These are phyloP conservation scores for Neodiprion fabricii DNA, from an alignment of 1,140 invertebrate species.

Conservation along the genomic window DNA sequence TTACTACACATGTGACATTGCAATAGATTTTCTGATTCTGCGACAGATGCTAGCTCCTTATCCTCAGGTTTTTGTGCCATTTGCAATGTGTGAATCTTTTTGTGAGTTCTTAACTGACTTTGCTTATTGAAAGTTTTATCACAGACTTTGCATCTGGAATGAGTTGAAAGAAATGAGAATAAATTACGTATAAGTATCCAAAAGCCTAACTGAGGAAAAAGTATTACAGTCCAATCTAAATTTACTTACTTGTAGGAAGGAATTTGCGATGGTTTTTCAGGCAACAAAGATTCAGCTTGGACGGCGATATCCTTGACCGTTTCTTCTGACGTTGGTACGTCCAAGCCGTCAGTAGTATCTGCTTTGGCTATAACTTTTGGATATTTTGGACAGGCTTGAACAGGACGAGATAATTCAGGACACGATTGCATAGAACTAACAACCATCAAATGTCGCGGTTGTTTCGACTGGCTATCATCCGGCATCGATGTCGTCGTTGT, in stretches of 20 bases:
- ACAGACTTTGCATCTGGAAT: constrained; percentile 51
- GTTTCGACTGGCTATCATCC: constrained; percentile 28
- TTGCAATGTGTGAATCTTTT: constrained; percentile 56
- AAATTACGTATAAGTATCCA: background rate
- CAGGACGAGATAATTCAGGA: constrained; percentile 26
- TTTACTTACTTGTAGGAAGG: background rate
- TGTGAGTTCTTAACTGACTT: constrained; percentile 63
- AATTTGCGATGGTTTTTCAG: background rate
- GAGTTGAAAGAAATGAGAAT: too few relatives aligned
- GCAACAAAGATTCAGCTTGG: background rate
- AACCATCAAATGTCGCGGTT: constrained; percentile 29
- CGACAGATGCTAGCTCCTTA: constrained; percentile 25
- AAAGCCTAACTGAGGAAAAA: background rate
- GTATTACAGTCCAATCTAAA: background rate
- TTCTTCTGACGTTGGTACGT: constrained; percentile 19
- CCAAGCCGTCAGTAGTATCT: constrained; percentile 30
- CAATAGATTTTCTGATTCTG: constrained; percentile 25
- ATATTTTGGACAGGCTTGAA: constrained; percentile 35
- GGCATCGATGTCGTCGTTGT: constrained; percentile 15
- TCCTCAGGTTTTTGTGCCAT: constrained; percentile 63
- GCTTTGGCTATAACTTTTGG: constrained; percentile 43
- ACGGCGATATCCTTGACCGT: background rate
- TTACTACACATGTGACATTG: constrained; percentile 48
- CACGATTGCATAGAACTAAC: constrained; percentile 33
- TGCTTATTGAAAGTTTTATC: constrained; percentile 61